Base-by-base conservation (phyloP, 53 echinoderm and acorn worm species). In the Zoroaster sp. region DNA sequence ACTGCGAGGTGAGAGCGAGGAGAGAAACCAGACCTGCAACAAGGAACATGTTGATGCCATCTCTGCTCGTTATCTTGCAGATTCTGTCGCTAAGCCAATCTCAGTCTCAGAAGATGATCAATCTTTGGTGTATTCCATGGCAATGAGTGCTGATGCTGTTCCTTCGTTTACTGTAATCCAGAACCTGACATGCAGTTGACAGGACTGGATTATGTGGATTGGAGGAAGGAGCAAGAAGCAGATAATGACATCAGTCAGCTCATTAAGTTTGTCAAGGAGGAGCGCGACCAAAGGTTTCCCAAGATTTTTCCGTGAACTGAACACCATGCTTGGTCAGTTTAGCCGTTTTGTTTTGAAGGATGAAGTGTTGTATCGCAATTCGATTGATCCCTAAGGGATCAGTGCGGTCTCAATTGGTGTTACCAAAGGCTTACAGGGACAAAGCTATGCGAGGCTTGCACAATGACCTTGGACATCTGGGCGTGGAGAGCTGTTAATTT, bases 391-490 rank as follows among this genome's bases (percentile, higher is more conserved):
- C 17, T n/a, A 63, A 55, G 17, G 74, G 74, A 23, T n/a, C 17
- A 2, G 17, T 21, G 14, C 11, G 38, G 5, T 42, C 38, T 43
- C 88, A 92, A 46, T 66, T 92, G 11, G 75, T 92, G 4, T 66
- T 92, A 20, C 92, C 92, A 3, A 18, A 34, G 38, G 4, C n/a
- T 7, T 40, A 78, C 42, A 25, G 83, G 30, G 89, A 67, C 6
- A 28, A 80, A 43, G 92, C 92, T 2, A 73, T 92, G 37, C 74
- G 34, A 21, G 76, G 75, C 3, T 14, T 92, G 4, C 92, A 88
- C 63, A 69, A 68, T 39, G 87, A 91, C 13, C 28, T 91, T 0
- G 91, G 87, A 5, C 91, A 91, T 77, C 49, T 85, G 1, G 91
- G 91, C 0, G 42, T 76, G 51, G 35, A 53, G 88, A 18, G 81